phyloP scores from a whole-genome alignment of 2,888 invertebrate species.

The Drosophila paranaensis region DNA sequence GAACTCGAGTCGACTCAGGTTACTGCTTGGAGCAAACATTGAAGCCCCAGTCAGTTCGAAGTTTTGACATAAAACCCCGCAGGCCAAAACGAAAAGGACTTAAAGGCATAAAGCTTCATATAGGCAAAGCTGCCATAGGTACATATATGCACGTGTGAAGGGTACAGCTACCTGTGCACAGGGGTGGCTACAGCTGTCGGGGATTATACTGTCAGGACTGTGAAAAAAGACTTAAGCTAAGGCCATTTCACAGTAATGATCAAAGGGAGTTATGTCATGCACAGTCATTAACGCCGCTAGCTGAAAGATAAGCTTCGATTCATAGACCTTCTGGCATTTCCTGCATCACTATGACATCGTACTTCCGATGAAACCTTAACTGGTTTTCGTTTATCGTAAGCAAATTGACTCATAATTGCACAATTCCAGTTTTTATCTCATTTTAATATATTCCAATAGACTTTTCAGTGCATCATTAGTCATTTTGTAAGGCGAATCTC shows the following conservation, averaged over 20 bases:
- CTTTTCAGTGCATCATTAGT: not conserved
- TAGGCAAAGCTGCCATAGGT: conserved; percentile 6
- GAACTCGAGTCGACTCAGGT: conserved; percentile 53
- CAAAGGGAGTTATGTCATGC: not conserved
- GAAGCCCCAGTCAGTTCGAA: conserved; percentile 39
- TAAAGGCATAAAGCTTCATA: conserved; percentile 25
- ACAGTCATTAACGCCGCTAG: not conserved
- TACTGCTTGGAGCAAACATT: conserved; percentile 49
- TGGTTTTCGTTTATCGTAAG: conserved; percentile 6
- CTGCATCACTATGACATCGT: not conserved
- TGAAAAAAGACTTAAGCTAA: not conserved
- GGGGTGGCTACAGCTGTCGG: conserved; percentile 12
- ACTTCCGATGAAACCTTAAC: conserved; percentile 3
- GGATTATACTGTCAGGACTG: conserved; percentile 19
- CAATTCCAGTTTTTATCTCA: conserved; percentile 22
- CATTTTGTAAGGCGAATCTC: no score
- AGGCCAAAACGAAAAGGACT: conserved; percentile 38
- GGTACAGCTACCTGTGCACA: conserved; percentile 5
- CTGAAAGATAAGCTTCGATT: not conserved
- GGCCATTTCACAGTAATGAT: conserved; percentile 14
- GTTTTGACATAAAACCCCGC: conserved; percentile 63
- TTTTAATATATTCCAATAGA: conserved; percentile 14
- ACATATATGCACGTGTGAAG: not conserved
- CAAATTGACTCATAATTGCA: conserved; percentile 22
- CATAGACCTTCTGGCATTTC: conserved; percentile 8